These are phyloP conservation scores for Anoplius nigerrimus DNA, from an alignment of 2,888 invertebrate species.

Conservation along the genomic window DNA sequence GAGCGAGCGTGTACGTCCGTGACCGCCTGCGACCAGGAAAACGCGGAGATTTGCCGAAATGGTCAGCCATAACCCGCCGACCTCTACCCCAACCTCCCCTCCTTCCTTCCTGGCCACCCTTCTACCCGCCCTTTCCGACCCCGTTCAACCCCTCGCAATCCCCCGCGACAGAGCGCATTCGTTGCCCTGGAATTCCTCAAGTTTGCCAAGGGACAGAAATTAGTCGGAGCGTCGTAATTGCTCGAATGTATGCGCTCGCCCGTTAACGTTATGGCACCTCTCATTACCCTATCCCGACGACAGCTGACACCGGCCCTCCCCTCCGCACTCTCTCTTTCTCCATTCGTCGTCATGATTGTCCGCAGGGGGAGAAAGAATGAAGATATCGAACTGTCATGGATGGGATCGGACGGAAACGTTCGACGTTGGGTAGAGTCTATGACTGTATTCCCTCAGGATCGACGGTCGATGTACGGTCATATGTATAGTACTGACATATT, in stretches of 20 bases:
- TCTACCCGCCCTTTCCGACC: slow-evolving; percentile 10
- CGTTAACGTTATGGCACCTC: slow-evolving; percentile 59
- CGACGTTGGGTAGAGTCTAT: too few relatives aligned
- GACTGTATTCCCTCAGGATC: too few relatives aligned
- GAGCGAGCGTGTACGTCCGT: neutral
- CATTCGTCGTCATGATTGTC: neutral
- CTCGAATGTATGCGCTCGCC: slow-evolving; percentile 55
- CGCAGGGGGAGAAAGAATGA: too few relatives aligned
- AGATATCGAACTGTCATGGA: too few relatives aligned
- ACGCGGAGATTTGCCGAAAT: slow-evolving; percentile 42
- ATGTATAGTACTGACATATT: too few relatives aligned
- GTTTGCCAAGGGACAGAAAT: slow-evolving; percentile 57
- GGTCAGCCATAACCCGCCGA: slow-evolving; percentile 42
- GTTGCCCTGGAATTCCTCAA: slow-evolving; percentile 53
- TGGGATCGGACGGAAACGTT: too few relatives aligned
- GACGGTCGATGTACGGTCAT: too few relatives aligned
- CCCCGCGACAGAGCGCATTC: slow-evolving; percentile 29
- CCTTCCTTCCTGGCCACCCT: slow-evolving; percentile 9
- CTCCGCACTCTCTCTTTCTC: slow-evolving; percentile 3
- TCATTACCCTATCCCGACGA: slow-evolving; percentile 51
- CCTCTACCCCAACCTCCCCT: slow-evolving; percentile 1
- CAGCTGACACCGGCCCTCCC: slow-evolving; percentile 41
- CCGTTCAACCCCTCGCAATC: slow-evolving; percentile 11
- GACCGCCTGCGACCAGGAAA: slow-evolving; percentile 30
- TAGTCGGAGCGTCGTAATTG: slow-evolving; percentile 59